phyloP scores from a whole-genome alignment of 2,888 invertebrate genomes.

The Exephanes ischioxanthus region DNA sequence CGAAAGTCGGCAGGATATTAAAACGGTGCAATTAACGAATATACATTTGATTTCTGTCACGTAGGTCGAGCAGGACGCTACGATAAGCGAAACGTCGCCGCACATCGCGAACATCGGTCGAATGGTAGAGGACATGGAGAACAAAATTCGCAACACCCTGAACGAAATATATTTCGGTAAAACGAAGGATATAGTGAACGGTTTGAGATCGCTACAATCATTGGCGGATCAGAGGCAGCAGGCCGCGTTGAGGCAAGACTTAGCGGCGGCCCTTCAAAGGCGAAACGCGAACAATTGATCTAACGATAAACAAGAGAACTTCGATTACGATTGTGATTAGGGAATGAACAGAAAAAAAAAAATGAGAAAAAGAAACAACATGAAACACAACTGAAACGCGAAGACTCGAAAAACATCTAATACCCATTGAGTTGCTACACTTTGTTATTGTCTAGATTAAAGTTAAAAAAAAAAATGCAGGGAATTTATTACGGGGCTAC shows the following conservation, averaged over 20 bases:
- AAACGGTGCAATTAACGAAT: background rate
- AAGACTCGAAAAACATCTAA: constrained; percentile 69
- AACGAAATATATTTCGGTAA: constrained; percentile 99
- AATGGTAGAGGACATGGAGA: constrained; percentile 99
- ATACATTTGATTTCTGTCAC: constrained; percentile 67
- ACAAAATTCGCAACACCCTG: constrained; percentile 98
- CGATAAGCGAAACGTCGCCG: constrained; percentile 96
- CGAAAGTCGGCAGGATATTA: background rate
- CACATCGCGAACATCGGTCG: constrained; percentile 99
- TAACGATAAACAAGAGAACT: constrained; percentile 77
- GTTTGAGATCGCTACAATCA: constrained; percentile 93
- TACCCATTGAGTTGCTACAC: constrained; percentile 77
- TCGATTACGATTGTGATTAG: constrained; percentile 83
- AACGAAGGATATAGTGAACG: constrained; percentile 99
- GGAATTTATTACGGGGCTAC: constrained; percentile 76
- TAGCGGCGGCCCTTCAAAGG: constrained; percentile 93
- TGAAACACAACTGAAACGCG: constrained; percentile 63
- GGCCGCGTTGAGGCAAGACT: constrained; percentile 93
- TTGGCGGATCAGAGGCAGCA: constrained; percentile 94
- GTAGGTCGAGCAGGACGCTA: constrained; percentile 95
- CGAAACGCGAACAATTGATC: constrained; percentile 90
- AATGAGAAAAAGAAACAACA: constrained; percentile 66
- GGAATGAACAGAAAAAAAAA: constrained; percentile 63
- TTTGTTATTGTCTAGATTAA: constrained; percentile 79
- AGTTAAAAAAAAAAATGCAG: constrained; percentile 70